Percentiles rank a stretch among this genome's conserved stretches.
These are phyloP conservation scores for Galeopsomyia nigrocyanea DNA, from an alignment of 2,888 invertebrate genomes.

Conservation along the genomic window DNA sequence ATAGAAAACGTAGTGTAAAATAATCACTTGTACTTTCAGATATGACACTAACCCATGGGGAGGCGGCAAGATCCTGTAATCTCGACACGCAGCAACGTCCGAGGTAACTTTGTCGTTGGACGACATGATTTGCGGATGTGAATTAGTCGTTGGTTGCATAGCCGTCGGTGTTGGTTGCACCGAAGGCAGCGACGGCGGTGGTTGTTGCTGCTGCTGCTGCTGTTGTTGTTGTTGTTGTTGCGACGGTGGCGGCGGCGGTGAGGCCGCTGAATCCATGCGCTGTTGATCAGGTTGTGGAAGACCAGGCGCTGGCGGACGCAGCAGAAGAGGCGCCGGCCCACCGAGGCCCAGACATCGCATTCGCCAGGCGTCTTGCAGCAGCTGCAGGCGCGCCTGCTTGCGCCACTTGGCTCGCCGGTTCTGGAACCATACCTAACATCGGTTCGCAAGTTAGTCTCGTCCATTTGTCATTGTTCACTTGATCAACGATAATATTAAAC, in stretches of 20 bases:
- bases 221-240: too few relatives aligned
- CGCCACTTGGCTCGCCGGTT: constrained; percentile 93
- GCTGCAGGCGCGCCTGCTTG: constrained; percentile 87
- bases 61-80: constrained; percentile 40
- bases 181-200: constrained; percentile 44
- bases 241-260: constrained; percentile 52
- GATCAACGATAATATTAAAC: too few relatives aligned
- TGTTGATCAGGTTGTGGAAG: constrained; percentile 51
- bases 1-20: too few relatives aligned
- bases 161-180: too few relatives aligned
- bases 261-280: constrained; percentile 54
- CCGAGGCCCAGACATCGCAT: constrained; percentile 84
- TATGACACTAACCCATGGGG: constrained; percentile 40
- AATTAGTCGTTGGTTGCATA: too few relatives aligned
- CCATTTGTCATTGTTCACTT: background rate
- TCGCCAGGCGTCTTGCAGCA: constrained; percentile 91
- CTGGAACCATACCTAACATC: constrained; percentile 89
- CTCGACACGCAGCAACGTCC: constrained; percentile 19
- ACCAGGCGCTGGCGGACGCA: constrained; percentile 58
- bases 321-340: constrained; percentile 64
- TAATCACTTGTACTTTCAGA: too few relatives aligned
- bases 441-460: background rate
- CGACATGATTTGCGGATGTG: background rate
- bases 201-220: constrained; percentile 53
- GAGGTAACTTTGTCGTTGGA: background rate